Conservation (phyloP, 2,797 vertebrate species). For the Pampus argenteus region DNA sequence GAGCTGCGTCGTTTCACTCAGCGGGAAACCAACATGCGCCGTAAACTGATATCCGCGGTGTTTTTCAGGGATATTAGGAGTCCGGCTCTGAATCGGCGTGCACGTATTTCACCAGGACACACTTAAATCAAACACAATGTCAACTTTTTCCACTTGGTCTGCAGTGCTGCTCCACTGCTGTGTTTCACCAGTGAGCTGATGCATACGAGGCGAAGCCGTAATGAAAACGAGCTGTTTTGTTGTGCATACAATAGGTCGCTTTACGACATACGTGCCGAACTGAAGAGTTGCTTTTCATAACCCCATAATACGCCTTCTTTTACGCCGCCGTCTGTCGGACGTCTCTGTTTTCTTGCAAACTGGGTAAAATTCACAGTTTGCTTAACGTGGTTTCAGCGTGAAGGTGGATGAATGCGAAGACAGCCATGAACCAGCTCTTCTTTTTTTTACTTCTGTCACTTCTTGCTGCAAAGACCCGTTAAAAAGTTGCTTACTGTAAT, state of each 20-base stretch:
- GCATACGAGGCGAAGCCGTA: background rate
- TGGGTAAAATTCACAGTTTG: constrained; percentile 9
- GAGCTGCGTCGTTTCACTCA: constrained; percentile 32
- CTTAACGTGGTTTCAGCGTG: constrained; percentile 21
- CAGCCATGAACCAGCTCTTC: background rate
- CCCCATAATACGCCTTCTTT: background rate
- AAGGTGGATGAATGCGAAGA: too few relatives aligned
- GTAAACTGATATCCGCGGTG: background rate
- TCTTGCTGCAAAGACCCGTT: background rate
- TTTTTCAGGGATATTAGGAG: background rate
- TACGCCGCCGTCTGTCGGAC: background rate
- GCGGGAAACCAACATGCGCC: background rate
- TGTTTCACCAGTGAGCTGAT: background rate
- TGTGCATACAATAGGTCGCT: background rate
- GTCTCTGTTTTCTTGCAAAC: background rate
- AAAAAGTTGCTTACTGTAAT: constrained; percentile 38
- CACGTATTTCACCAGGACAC: background rate
- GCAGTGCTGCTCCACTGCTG: background rate
- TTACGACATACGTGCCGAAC: constrained; percentile 11
- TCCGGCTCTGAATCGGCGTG: constrained; percentile 24
- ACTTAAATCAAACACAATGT: constrained; percentile 43
- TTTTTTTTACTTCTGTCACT: constrained; percentile 3
- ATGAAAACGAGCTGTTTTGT: rapidly evolving
- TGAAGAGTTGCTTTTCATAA: background rate
- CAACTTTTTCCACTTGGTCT: constrained; percentile 67